Evolutionary conservation across 2,888 invertebrate genomes (phyloP).

Genomic region (Phortica okadai): DNA sequence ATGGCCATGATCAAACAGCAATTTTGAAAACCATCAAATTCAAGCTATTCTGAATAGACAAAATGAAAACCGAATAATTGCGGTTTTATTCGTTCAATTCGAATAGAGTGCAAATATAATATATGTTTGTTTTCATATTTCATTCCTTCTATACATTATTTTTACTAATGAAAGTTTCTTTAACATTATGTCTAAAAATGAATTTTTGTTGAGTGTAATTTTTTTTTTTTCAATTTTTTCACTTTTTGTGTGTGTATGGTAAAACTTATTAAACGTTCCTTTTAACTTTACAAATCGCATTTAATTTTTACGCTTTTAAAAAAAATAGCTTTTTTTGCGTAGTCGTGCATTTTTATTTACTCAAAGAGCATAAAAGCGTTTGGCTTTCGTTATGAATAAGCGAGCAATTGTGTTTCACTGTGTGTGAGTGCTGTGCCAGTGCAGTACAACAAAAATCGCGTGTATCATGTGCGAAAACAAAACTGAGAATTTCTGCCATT

Average conservation of each 20-base stretch:
- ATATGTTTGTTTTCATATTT: neutral
- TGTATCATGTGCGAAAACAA: neutral
- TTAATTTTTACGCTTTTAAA: neutral
- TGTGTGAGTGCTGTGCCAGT: too few relatives aligned
- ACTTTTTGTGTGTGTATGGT: neutral
- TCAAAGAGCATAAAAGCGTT: constrained; percentile 45
- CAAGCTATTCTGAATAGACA: constrained; percentile 57
- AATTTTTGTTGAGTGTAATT: too few relatives aligned
- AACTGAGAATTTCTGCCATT: constrained; percentile 33
- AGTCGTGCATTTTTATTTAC: constrained; percentile 45
- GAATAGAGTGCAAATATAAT: too few relatives aligned
- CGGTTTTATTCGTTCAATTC: constrained; percentile 52
- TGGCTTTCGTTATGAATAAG: constrained; percentile 31
- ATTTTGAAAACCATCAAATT: constrained; percentile 64
- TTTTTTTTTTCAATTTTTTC: too few relatives aligned
- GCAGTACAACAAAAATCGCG: neutral
- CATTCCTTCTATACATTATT: too few relatives aligned
- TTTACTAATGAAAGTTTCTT: too few relatives aligned
- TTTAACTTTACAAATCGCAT: neutral
- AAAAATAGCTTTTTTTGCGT: constrained; percentile 23
- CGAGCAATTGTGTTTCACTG: neutral
- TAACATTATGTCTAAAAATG: too few relatives aligned
- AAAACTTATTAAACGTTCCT: neutral
- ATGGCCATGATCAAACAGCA: constrained; percentile 50
- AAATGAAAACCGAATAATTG: constrained; percentile 66